These are phyloP conservation scores for Anas bernieri DNA, from an alignment of 2,797 vertebrate species.

Conservation along the genomic window DNA sequence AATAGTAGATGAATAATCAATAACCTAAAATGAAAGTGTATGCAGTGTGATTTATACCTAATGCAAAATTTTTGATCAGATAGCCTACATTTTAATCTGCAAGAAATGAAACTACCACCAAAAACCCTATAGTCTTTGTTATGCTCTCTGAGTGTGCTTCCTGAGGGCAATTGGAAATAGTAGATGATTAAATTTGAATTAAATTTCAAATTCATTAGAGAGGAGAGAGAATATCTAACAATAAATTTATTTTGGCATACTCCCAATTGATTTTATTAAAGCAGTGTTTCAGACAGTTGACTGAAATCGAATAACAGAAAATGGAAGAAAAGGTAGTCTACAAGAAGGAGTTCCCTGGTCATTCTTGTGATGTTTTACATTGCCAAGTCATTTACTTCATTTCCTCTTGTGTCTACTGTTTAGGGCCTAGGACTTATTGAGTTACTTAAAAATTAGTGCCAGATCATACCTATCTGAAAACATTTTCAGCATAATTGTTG, in stretches of 20 bases:
- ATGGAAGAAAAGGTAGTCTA: neutral
- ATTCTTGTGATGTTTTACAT: neutral
- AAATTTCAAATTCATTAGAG: conserved; percentile 5
- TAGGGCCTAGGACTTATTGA: neutral
- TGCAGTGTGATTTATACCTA: neutral
- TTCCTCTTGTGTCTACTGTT: neutral
- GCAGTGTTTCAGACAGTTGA: neutral
- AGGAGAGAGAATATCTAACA: neutral
- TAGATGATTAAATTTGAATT: neutral
- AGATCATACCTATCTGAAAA: neutral
- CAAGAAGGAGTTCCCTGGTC: neutral
- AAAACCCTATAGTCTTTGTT: neutral
- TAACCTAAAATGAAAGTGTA: neutral
- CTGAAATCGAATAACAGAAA: neutral
- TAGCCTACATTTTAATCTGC: neutral
- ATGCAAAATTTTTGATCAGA: neutral
- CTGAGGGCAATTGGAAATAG: conserved; percentile 35
- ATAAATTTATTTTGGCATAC: neutral
- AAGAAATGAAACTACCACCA: neutral
- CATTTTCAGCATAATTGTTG: neutral
- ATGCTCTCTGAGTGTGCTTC: neutral
- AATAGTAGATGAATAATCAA: neutral
- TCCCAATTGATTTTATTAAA: conserved; percentile 8
- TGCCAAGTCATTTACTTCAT: neutral
- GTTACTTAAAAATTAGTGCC: neutral